These are phyloP conservation scores for Eugnorisma glareosa DNA, from an alignment of 2,888 invertebrate genomes.

Conservation along the genomic window DNA sequence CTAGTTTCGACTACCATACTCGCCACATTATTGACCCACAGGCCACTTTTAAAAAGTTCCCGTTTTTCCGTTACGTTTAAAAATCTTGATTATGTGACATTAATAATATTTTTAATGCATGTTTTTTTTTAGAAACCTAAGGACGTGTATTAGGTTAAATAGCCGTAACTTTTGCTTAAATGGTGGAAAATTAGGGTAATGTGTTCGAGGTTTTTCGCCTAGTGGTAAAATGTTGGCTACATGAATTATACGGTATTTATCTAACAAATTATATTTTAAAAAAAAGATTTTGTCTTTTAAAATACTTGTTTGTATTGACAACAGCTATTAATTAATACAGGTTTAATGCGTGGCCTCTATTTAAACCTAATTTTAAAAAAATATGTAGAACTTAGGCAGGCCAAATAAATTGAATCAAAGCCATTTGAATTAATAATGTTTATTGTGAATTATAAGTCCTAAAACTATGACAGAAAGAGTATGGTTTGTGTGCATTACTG, in stretches of 20 bases:
- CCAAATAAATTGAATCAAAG: too few species aligned
- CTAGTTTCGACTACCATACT: constrained; percentile 63
- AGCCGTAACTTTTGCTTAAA: constrained; percentile 23
- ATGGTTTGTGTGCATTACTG: background rate
- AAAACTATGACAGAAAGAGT: background rate
- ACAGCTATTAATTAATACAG: background rate
- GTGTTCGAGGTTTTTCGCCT: background rate
- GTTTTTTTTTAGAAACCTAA: constrained; percentile 19
- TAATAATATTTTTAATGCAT: constrained; percentile 23
- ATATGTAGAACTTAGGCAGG: too few species aligned
- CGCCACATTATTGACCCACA: constrained; percentile 77
- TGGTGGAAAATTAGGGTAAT: constrained; percentile 35
- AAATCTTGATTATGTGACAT: constrained; percentile 29
- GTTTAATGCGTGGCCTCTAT: background rate
- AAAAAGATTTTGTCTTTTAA: background rate
- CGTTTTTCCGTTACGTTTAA: constrained; percentile 50
- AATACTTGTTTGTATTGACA: background rate
- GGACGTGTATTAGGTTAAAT: background rate
- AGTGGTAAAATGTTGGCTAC: background rate
- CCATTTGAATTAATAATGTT: background rate
- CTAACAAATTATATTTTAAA: rapidly evolving
- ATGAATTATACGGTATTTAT: background rate
- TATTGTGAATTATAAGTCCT: background rate
- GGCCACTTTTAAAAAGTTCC: constrained; percentile 70
- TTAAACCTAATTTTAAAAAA: too few species aligned